Percentiles rank a stretch among this genome's conserved stretches.
phyloP scores from a whole-genome alignment of 2,888 invertebrate genomes.

The Sicus ferrugineus region DNA sequence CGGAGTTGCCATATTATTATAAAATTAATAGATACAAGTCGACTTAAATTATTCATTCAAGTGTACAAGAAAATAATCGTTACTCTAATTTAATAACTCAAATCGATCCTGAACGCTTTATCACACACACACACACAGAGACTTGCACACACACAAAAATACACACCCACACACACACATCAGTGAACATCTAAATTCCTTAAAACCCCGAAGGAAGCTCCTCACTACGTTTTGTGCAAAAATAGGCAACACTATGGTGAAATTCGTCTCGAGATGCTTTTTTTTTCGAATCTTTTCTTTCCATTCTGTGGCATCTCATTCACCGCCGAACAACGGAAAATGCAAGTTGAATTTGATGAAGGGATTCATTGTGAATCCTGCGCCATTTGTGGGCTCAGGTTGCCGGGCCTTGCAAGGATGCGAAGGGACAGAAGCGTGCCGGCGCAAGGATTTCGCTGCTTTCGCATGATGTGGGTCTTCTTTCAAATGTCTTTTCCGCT shows the following conservation, averaged over 20 bases:
- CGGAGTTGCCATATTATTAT: not conserved
- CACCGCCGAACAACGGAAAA: slow-evolving; percentile 10
- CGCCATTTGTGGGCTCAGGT: not conserved
- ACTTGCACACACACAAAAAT: no score
- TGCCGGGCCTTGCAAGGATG: not conserved
- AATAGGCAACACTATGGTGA: not conserved
- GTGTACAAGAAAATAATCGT: no score
- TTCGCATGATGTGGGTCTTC: not conserved
- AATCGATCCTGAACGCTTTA: no score
- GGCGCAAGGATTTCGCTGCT: no score
- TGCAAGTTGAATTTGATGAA: slow-evolving; percentile 1
- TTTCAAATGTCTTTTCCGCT: not conserved
- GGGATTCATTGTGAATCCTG: not conserved
- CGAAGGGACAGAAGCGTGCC: not conserved
- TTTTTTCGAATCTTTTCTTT: not conserved
- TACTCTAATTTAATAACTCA: no score
- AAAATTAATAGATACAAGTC: not conserved
- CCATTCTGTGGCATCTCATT: not conserved
- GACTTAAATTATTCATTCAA: not conserved
- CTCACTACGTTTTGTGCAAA: not conserved
- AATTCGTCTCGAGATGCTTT: not conserved
- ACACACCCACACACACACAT: no score
- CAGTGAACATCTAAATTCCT: no score
- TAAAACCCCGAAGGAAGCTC: no score
- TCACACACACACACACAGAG: no score